Evolutionary conservation across 2,797 vertebrate genomes (phyloP), one percentile per base, ranked within the genome.

Genomic region (Limnodromus scolopaceus): DNA sequence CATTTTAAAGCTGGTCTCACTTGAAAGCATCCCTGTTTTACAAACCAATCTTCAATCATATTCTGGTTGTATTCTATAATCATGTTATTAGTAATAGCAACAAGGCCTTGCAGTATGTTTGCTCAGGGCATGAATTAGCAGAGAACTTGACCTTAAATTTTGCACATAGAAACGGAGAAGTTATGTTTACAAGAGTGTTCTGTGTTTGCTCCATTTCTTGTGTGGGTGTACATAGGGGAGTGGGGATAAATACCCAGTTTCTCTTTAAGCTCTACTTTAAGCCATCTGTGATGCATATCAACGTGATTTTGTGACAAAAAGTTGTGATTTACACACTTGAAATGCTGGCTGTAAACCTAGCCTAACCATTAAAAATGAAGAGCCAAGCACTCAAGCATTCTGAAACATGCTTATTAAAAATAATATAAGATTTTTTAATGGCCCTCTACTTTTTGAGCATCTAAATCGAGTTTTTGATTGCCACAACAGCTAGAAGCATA

Each of bases 181-280:
- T 63, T 48, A 9, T 9, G 7, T 69, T 66, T 70, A n/a, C 6
- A 48, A 61, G 27, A 61, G 5, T 16, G 17, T 55, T 80, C 11
- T n/a, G 7, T 39, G 41, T 72, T 83, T 0, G 0, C 5, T 79
- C 13, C 2, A 8, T 6, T 53, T 68, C 57, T 60, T 34, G 1
- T 61, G 46, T 69, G 20, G 13, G 9, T 63, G 5, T 46, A 4
- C 38, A 7, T 19, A 58, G n/a, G 27, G 10, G 19, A 77, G 18
- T 30, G 45, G 20, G 25, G 11, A 69, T 45, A 60, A 81, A 74
- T 25, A 61, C 7, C 10, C 19, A 28, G 20, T 19, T 38, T 53
- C 24, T 69, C 51, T 65, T 74, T 60, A 55, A 70, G 32, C 23
- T 63, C 25, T 49, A 1, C 46, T 63, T 38, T 48, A 87, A 30